Percentiles rank a stretch among this genome's conserved stretches.
Evolutionary conservation across 92 coral and sea anemone species (phyloP).

Genomic region (Palythoa caribaeorum): DNA sequence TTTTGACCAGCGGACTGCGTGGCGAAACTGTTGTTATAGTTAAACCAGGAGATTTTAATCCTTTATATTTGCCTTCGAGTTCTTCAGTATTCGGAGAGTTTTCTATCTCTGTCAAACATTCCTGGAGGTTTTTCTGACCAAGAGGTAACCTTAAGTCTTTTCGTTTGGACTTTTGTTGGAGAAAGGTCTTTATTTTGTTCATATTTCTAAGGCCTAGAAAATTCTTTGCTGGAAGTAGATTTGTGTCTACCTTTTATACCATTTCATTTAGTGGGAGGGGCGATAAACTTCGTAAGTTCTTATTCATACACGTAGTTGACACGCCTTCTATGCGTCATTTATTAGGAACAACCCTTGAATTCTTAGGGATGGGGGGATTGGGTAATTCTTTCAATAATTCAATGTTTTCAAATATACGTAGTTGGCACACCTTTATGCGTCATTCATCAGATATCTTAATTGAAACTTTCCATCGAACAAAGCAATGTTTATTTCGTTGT

Average conservation of each 20-base stretch:
- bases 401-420: background rate
- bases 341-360: background rate
- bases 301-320: background rate
- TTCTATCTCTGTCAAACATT: background rate
- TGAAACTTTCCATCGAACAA: background rate
- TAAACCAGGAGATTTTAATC: background rate
- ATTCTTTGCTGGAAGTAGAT: background rate
- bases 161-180: background rate
- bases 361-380: no score
- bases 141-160: background rate
- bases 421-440: background rate
- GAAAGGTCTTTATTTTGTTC: background rate
- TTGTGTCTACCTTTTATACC: background rate
- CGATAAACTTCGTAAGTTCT: background rate
- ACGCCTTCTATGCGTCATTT: background rate
- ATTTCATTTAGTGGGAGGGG: background rate
- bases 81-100: background rate
- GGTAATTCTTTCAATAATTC: no score
- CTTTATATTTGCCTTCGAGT: background rate
- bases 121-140: background rate
- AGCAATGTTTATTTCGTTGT: no score
- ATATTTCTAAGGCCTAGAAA: background rate
- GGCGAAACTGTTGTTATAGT: background rate
- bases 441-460: no score
- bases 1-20: background rate